Conservation (phyloP, 2,113 vertebrate genomes). For the Sylvia atricapilla region DNA sequence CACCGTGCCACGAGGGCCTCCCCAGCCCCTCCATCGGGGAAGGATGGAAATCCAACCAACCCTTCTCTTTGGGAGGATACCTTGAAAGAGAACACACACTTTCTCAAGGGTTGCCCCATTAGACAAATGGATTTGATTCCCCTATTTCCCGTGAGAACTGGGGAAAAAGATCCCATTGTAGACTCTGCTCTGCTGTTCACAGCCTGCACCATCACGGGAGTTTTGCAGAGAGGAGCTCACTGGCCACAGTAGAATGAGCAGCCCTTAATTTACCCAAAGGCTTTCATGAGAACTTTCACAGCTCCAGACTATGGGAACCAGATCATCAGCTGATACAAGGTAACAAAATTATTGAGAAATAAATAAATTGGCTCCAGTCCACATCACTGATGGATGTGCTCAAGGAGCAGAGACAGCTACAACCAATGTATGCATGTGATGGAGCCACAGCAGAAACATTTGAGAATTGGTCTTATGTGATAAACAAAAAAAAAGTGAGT, state of each 20-base stretch:
- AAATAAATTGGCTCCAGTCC: neutral
- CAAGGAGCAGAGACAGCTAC: neutral
- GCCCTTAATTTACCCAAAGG: neutral
- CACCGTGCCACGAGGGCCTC: neutral
- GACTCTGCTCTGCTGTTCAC: neutral
- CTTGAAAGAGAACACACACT: neutral
- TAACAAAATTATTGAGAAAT: neutral
- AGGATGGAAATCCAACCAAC: neutral
- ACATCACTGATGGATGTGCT: neutral
- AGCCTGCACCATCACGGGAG: neutral
- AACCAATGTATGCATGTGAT: neutral
- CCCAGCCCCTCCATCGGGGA: neutral
- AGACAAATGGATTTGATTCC: neutral
- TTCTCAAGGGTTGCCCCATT: neutral
- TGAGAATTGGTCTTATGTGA: neutral
- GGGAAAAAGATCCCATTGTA: neutral
- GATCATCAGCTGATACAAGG: neutral
- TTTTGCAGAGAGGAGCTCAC: neutral
- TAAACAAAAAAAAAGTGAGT: neutral
- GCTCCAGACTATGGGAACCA: neutral
- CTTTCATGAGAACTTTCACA: neutral
- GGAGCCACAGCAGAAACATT: neutral
- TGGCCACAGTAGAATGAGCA: fast-evolving
- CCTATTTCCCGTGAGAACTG: neutral
- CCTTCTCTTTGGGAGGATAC: neutral